These are phyloP conservation scores for Cataglyphis hispanica DNA, from an alignment of 1,140 invertebrate species.

Conservation along the genomic window DNA sequence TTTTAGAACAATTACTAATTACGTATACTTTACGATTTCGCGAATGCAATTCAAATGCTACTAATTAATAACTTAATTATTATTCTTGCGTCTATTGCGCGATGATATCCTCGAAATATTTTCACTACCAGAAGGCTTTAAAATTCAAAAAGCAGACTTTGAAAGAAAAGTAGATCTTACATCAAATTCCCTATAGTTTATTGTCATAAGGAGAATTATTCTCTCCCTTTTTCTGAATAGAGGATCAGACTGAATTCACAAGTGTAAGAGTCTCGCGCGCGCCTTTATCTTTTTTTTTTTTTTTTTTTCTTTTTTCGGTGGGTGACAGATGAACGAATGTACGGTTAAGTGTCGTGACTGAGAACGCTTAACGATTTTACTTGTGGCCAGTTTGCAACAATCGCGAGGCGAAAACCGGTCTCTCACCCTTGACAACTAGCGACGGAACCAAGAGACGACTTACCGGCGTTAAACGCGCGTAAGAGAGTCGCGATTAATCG, in stretches of 20 bases:
- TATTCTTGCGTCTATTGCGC: neutral
- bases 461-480: too few relatives aligned
- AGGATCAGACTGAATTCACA: conserved; percentile 38
- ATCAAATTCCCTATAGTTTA: conserved; percentile 8
- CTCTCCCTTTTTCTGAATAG: conserved; percentile 7
- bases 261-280: neutral
- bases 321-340: too few relatives aligned
- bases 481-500: too few relatives aligned
- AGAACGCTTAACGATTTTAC: conserved; percentile 6
- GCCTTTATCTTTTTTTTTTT: conserved; percentile 19
- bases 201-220: conserved; percentile 32
- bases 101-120: neutral
- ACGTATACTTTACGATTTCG: neutral
- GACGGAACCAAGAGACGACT: too few relatives aligned
- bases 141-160: too few relatives aligned
- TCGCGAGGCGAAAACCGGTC: too few relatives aligned
- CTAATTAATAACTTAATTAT: conserved; percentile 1
- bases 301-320: neutral
- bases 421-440: too few relatives aligned
- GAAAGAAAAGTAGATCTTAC: too few relatives aligned
- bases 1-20: too few relatives aligned
- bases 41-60: neutral
- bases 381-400: too few relatives aligned
- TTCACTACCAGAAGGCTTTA: neutral
- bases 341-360: neutral